Evolutionary conservation across 2,797 vertebrate species (phyloP).

Genomic region (Cyprinodon diabolis): DNA sequence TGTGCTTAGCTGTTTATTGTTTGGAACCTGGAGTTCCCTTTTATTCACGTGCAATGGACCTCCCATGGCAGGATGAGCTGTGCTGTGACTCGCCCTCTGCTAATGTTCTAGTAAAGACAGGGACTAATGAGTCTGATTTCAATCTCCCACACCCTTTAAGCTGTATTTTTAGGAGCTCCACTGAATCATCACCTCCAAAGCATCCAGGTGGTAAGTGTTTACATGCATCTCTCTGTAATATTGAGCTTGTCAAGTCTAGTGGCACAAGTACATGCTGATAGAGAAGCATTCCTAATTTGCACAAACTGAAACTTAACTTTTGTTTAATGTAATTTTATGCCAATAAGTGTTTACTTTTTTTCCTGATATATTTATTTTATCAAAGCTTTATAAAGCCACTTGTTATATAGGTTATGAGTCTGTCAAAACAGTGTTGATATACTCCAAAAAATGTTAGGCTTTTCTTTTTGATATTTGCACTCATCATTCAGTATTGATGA

Average conservation of each 20-base stretch:
- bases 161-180: conserved; percentile 57
- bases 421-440: no score
- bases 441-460: not conserved
- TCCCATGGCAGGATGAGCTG: conserved; percentile 75
- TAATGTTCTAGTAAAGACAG: conserved; percentile 19
- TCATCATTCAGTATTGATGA: no score
- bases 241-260: not conserved
- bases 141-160: conserved; percentile 21
- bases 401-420: no score
- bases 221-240: not conserved
- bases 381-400: not conserved
- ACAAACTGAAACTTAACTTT: not conserved
- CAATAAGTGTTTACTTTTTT: no score
- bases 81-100: conserved; percentile 73
- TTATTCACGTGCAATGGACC: conserved; percentile 40
- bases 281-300: not conserved
- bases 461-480: no score
- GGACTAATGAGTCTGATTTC: conserved; percentile 33
- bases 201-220: conserved; percentile 42
- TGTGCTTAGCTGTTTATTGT: conserved; percentile 57
- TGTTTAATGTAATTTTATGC: no score
- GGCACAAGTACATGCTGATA: not conserved
- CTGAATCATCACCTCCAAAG: not conserved
- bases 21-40: conserved; percentile 14
- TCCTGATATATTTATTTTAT: not conserved